These are phyloP conservation scores for Anoplophora glabripennis DNA, from an alignment of 1,140 invertebrate genomes.

Conservation along the genomic window DNA sequence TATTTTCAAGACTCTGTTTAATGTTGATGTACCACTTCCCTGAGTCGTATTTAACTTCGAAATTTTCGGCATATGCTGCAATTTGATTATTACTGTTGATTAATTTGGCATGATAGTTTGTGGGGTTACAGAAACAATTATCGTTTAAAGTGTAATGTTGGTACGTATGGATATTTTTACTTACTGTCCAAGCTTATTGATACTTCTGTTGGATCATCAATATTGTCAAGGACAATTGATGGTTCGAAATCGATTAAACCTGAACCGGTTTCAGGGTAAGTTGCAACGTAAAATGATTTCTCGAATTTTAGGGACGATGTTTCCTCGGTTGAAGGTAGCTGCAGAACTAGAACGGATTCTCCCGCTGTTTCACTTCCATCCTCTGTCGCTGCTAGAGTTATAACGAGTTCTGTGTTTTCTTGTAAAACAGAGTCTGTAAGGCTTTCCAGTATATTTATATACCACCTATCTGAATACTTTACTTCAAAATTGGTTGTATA, in stretches of 20 bases:
- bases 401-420: neutral
- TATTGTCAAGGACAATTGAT: neutral
- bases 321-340: conserved; percentile 9
- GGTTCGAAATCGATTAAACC: conserved; percentile 2
- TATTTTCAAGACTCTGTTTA: neutral
- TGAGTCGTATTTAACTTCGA: neutral
- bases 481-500: conserved; percentile 10
- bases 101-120: too few relatives aligned
- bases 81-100: too few relatives aligned
- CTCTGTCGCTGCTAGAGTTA: conserved; percentile 21
- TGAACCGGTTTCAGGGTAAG: conserved; percentile 1
- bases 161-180: too few relatives aligned
- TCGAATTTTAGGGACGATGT: neutral
- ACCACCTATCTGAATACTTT: conserved; percentile 11
- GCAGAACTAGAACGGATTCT: conserved; percentile 16
- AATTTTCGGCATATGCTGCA: neutral
- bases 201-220: too few relatives aligned
- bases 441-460: neutral
- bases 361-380: conserved; percentile 1
- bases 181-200: too few relatives aligned
- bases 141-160: too few relatives aligned
- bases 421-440: conserved; percentile 4
- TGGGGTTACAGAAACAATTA: too few relatives aligned
- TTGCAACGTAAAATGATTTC: conserved; percentile 10
- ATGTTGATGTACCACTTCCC: neutral